These are phyloP conservation scores for Sinocyclocheilus anshuiensis DNA, from an alignment of 2,113 vertebrate genomes.

Conservation along the genomic window DNA sequence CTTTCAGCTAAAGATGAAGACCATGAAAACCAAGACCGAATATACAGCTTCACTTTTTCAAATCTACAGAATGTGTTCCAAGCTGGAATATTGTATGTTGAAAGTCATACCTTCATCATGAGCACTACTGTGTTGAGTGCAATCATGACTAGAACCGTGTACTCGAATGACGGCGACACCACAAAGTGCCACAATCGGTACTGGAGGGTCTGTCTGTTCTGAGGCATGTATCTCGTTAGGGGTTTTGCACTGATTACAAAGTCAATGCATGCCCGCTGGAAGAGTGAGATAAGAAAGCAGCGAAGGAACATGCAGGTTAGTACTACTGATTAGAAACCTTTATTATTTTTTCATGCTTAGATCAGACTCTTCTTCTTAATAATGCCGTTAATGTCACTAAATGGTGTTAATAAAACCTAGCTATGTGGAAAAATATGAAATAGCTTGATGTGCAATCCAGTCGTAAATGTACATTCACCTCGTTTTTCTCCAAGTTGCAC, in stretches of 20 bases:
- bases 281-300: background rate
- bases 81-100: background rate
- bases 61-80: background rate
- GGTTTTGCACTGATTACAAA: slow-evolving; percentile 97
- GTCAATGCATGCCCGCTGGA: slow-evolving; percentile 96
- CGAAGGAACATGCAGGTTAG: background rate
- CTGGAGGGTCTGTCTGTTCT: slow-evolving; percentile 96
- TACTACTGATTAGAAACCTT: background rate
- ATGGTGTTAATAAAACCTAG: slow-evolving; percentile 1
- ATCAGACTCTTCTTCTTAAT: background rate
- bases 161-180: slow-evolving; percentile 95
- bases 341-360: background rate
- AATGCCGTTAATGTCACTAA: background rate
- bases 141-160: slow-evolving; percentile 98
- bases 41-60: background rate
- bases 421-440: background rate
- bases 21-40: background rate
- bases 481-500: slow-evolving; percentile 96
- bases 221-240: slow-evolving; percentile 97
- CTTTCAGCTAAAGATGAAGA: background rate
- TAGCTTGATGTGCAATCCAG: background rate
- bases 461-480: slow-evolving; percentile 74
- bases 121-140: slow-evolving; percentile 96
- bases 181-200: slow-evolving; percentile 98
- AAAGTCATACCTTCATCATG: slow-evolving; percentile 94